Evolutionary conservation across 1,140 invertebrate genomes (phyloP).

Genomic region (Carposina sasakii): DNA sequence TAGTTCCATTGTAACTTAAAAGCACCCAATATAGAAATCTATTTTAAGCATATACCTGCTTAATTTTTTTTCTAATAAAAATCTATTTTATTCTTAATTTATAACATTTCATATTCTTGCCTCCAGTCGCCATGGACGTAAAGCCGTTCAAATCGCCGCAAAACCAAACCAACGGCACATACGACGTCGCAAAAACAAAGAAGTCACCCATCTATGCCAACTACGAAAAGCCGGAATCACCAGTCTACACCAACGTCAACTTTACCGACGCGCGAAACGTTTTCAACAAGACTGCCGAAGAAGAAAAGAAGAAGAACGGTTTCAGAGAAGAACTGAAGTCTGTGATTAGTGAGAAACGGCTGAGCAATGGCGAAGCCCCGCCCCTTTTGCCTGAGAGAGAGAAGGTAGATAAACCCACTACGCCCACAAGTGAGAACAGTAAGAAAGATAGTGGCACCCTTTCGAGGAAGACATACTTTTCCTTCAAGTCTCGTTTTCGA

Average conservation of each 20-base stretch:
- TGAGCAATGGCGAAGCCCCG: slow-evolving; percentile 42
- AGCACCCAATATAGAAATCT: no score
- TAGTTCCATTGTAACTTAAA: no score
- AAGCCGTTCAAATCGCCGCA: slow-evolving; percentile 43
- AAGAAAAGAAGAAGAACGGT: slow-evolving; percentile 35
- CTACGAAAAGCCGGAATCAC: slow-evolving; percentile 40
- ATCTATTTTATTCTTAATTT: no score
- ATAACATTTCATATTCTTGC: slow-evolving; percentile 8
- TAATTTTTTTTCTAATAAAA: no score
- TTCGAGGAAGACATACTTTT: slow-evolving; percentile 69
- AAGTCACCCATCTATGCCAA: slow-evolving; percentile 57
- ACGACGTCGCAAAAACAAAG: slow-evolving; percentile 43
- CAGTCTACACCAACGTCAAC: slow-evolving; percentile 48
- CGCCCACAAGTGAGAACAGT: slow-evolving; percentile 38
- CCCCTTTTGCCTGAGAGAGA: slow-evolving; percentile 46
- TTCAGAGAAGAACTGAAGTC: slow-evolving; percentile 55
- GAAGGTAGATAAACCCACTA: slow-evolving; percentile 44
- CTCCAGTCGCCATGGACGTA: slow-evolving; percentile 61
- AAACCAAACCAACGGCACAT: slow-evolving; percentile 34
- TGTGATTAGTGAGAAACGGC: slow-evolving; percentile 43
- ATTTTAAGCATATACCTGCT: no score
- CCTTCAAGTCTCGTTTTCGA: slow-evolving; percentile 72
- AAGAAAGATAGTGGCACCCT: slow-evolving; percentile 57
- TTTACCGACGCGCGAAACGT: slow-evolving; percentile 41
- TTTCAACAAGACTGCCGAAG: slow-evolving; percentile 46